Percentiles rank a stretch among this genome's conserved stretches.
phyloP scores from a whole-genome alignment of 1,140 invertebrate species.

The Aphaenogaster ashmeadi region DNA sequence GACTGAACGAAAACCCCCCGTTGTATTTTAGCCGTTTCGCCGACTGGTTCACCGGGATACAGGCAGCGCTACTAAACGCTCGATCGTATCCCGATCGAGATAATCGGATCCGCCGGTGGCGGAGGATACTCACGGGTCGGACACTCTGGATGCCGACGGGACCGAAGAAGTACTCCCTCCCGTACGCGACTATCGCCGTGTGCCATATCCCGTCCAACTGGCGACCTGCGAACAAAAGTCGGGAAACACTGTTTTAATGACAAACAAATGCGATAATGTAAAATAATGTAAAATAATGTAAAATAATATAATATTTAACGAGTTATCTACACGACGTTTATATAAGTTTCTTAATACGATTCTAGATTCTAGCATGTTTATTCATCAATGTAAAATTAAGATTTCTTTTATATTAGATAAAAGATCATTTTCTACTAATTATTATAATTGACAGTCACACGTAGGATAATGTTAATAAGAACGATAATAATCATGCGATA shows the following conservation, averaged over 20 bases:
- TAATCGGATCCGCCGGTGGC: background rate
- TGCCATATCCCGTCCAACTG: constrained; percentile 96
- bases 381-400: background rate
- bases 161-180: constrained; percentile 96
- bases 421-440: background rate
- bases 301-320: background rate
- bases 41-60: background rate
- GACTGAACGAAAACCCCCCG: constrained; percentile 31
- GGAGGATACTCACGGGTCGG: constrained; percentile 90
- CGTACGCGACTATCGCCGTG: constrained; percentile 94
- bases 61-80: constrained; percentile 10
- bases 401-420: background rate
- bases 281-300: background rate
- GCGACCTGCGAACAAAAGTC: constrained; percentile 88
- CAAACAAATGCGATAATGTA: background rate
- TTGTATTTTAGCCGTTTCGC: constrained; percentile 23
- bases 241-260: background rate
- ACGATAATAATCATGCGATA: background rate
- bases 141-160: constrained; percentile 92
- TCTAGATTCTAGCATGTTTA: background rate
- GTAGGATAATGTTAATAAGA: background rate
- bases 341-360: background rate
- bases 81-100: background rate
- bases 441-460: background rate
- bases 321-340: background rate